These are phyloP conservation scores for Gulo gulo DNA, from an alignment of 2,113 vertebrate genomes.

Conservation along the genomic window DNA sequence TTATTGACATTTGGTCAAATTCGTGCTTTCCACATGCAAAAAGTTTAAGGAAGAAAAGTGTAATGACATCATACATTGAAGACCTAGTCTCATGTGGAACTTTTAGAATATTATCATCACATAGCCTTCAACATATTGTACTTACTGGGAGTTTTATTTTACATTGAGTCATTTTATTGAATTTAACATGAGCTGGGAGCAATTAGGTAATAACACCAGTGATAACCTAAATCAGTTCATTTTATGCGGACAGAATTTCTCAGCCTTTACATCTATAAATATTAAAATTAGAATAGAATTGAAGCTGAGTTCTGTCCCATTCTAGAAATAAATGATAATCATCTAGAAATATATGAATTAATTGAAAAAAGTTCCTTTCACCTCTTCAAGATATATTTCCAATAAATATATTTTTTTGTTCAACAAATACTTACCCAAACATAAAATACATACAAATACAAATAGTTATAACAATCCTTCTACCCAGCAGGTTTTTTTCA, in stretches of 20 bases:
- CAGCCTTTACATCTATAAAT: neutral
- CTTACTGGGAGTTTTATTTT: neutral
- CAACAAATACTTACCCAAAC: neutral
- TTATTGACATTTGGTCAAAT: slow-evolving; percentile 1
- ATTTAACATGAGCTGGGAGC: neutral
- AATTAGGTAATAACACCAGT: neutral
- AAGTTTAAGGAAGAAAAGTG: slow-evolving; percentile 11
- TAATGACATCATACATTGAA: neutral
- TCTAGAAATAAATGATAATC: neutral
- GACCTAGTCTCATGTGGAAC: neutral
- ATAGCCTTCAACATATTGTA: neutral
- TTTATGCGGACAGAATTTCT: neutral
- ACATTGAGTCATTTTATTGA: neutral
- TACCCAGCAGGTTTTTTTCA: neutral
- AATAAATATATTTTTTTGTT: neutral
- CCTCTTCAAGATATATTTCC: neutral
- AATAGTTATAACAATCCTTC: neutral
- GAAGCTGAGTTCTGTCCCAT: neutral
- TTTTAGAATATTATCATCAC: neutral
- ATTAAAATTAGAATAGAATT: neutral
- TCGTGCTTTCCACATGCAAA: neutral
- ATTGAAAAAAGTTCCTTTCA: neutral
- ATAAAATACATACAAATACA: neutral
- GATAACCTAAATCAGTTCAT: neutral
- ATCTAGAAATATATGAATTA: neutral